phyloP scores from a whole-genome alignment of 2,797 vertebrate species.

The Lithobates sylvaticus region DNA sequence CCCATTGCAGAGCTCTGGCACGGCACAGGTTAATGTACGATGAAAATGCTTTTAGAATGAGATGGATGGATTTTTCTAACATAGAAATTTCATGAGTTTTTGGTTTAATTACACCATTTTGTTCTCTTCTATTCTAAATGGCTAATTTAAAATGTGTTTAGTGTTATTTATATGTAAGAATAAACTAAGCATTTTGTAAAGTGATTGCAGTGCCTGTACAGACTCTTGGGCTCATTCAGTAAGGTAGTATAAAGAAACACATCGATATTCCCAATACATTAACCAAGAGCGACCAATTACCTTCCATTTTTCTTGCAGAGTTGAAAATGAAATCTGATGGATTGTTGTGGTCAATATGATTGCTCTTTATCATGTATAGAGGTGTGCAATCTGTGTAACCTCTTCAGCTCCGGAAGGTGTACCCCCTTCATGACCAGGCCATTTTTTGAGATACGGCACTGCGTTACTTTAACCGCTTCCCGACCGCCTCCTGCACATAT shows the following conservation, averaged over 20 bases:
- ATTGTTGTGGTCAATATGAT: neutral
- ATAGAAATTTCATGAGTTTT: neutral
- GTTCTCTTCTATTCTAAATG: slow-evolving; percentile 14
- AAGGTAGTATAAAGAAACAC: neutral
- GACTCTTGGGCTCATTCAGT: neutral
- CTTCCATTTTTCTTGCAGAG: neutral
- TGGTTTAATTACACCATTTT: slow-evolving; percentile 26
- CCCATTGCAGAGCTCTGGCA: slow-evolving; percentile 22
- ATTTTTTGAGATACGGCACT: no score
- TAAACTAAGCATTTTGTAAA: neutral
- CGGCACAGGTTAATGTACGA: slow-evolving; percentile 25
- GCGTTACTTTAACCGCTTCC: no score
- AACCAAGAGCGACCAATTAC: neutral
- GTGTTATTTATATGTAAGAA: slow-evolving; percentile 5
- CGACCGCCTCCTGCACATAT: no score
- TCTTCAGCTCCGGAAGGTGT: no score
- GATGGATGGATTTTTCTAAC: neutral
- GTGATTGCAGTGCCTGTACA: neutral
- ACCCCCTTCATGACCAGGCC: no score
- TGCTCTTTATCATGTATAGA: neutral
- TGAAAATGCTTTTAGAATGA: neutral
- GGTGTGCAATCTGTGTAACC: no score
- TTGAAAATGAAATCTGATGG: neutral
- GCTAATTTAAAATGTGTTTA: neutral
- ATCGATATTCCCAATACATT: neutral